These are phyloP conservation scores for Spea hammondii DNA, from an alignment of 2,797 vertebrate species.

Conservation along the genomic window DNA sequence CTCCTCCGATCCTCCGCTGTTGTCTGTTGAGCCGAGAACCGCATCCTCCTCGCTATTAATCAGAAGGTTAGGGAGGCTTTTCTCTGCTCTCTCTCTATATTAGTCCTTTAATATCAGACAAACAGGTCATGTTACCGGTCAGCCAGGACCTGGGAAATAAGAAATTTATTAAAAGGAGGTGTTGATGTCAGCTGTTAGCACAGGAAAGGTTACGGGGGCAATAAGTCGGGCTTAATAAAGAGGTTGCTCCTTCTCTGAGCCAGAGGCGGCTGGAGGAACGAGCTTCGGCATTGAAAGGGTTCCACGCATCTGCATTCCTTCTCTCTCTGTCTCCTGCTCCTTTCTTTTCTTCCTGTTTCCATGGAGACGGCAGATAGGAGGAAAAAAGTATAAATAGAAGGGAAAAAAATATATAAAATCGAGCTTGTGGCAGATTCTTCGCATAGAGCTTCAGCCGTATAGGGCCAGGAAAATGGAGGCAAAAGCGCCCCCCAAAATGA, in stretches of 20 bases:
- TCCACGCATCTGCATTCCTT: conserved; percentile 28
- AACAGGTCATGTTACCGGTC: neutral
- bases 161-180: neutral
- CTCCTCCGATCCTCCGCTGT: neutral
- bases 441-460: conserved; percentile 1
- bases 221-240: conserved; percentile 3
- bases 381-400: conserved; percentile 30
- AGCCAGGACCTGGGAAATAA: neutral
- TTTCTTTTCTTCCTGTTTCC: conserved; percentile 50
- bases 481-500: no score
- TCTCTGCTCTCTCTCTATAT: neutral
- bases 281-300: conserved; percentile 28
- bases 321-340: conserved; percentile 36
- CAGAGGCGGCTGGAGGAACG: neutral
- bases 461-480: neutral
- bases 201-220: conserved; percentile 1
- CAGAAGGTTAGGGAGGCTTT: neutral
- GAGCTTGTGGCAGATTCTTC: conserved; percentile 28
- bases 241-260: neutral
- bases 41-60: neutral
- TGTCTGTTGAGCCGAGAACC: neutral
- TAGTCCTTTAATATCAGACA: neutral
- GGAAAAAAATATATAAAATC: conserved; percentile 5
- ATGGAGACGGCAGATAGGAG: conserved; percentile 35
- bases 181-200: neutral